Base-by-base conservation (phyloP, 1,140 invertebrate species). In the Frieseomelitta varia region DNA sequence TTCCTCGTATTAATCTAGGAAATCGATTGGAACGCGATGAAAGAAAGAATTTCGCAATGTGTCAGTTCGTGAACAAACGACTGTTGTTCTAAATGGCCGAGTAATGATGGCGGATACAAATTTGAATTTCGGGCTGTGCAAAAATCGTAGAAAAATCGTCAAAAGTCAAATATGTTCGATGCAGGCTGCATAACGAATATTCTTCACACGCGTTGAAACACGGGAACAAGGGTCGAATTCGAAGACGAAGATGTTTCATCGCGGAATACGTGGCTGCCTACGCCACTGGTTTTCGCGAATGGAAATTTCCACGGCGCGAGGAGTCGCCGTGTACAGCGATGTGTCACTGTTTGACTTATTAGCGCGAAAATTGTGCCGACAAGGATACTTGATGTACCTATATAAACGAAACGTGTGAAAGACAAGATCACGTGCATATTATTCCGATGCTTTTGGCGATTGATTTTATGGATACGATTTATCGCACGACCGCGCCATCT, bases 251-350 rank as follows among this genome's bases (percentile, higher is more conserved):
- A 19, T 34, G 30, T 39, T 73, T 17, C 58, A 39, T 15, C 14
- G 24, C 39, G 39, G 72, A 84, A 82, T 86, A 71, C 74, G 61
- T 74, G 53, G 56, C 39, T 78, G 65, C 85, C 89, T 93, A 91
- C 91, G 92, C 91, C 91, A 91, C 90, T 92, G 91, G 55, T 87
- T 90, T 90, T 88, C 85, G 84, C 90, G 87, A 90, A 90, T 92
- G 92, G 92, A 93, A 92, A 92, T 93, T 93, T 93, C 91, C 92
- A 87, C 88, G 53, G 84, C 51, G 63, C 34, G 86, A 85, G 53
- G 84, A 84, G 81, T 77, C 79, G 67, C 73, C 81, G 30, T 72
- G 76, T 73, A 78, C 81, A 78, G 79, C 81, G 74, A 71, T 84
- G 71, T 87, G 85, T 86, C 87, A 85, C 81, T 85, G 87, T 79